These are phyloP conservation scores for Oxytorus armatus DNA, from an alignment of 2,888 invertebrate species.

Conservation along the genomic window DNA sequence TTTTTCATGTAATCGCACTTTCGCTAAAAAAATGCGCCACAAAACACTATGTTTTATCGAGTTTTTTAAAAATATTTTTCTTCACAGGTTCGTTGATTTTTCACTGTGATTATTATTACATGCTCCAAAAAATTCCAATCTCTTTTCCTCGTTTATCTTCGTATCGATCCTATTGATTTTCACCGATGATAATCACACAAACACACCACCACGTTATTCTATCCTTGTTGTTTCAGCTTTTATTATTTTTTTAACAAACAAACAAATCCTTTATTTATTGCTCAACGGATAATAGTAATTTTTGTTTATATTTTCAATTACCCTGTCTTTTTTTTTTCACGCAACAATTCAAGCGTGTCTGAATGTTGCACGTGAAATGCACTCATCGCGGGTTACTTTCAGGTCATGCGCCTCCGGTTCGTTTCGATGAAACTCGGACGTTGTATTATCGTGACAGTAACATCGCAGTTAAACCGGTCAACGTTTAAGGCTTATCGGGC, in stretches of 20 bases:
- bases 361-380: background rate
- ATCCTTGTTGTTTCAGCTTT: background rate
- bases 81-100: background rate
- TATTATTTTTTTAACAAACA: background rate
- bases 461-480: constrained; percentile 47
- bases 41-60: background rate
- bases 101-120: background rate
- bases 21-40: background rate
- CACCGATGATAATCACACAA: background rate
- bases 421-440: constrained; percentile 40
- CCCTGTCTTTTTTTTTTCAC: background rate
- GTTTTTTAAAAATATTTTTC: background rate
- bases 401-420: constrained; percentile 23
- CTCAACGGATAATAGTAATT: background rate
- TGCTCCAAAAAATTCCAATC: background rate
- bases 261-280: background rate
- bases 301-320: background rate
- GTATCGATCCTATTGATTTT: constrained; percentile 36
- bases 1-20: constrained; percentile 35
- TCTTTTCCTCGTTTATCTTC: background rate
- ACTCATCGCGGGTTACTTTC: constrained; percentile 18
- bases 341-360: background rate
- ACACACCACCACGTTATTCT: background rate
- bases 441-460: constrained; percentile 56
- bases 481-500: constrained; percentile 55